phyloP scores from a whole-genome alignment of 1,140 invertebrate species.

The Cydia pomonella region DNA sequence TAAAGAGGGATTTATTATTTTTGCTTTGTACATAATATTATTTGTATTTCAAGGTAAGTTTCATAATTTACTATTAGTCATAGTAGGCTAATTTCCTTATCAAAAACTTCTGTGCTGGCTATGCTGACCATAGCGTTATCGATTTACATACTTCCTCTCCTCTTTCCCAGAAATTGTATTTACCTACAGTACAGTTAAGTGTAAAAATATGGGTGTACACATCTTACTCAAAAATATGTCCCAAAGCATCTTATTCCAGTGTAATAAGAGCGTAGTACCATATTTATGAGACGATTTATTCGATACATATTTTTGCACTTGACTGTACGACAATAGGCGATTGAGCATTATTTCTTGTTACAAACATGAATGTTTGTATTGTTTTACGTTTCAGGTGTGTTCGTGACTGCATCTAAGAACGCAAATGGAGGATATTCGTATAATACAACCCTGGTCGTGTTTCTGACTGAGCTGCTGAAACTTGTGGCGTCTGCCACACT shows the following conservation, averaged over 20 bases:
- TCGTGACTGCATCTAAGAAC: slow-evolving; percentile 94
- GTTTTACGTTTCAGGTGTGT: slow-evolving; percentile 86
- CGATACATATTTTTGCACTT: too few relatives aligned
- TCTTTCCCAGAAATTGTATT: background rate
- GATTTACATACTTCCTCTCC: background rate
- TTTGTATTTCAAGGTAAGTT: slow-evolving; percentile 75
- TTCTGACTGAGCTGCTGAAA: slow-evolving; percentile 94
- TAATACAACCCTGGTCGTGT: slow-evolving; percentile 92
- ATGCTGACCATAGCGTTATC: slow-evolving; percentile 5
- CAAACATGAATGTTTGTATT: slow-evolving; percentile 13
- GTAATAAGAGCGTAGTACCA: too few relatives aligned
- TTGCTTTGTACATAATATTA: slow-evolving; percentile 88
- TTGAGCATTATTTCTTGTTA: background rate
- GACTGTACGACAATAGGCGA: background rate
- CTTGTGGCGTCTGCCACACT: slow-evolving; percentile 86
- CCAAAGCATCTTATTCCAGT: too few relatives aligned
- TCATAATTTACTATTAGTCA: slow-evolving; percentile 29
- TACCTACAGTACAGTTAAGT: too few relatives aligned
- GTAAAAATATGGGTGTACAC: too few relatives aligned
- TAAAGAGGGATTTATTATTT: slow-evolving; percentile 88
- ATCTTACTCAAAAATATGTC: too few relatives aligned
- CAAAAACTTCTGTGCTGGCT: background rate
- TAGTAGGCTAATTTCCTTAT: slow-evolving; percentile 2
- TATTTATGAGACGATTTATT: too few relatives aligned
- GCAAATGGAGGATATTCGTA: slow-evolving; percentile 91